Evolutionary conservation across 2,888 invertebrate genomes (phyloP), one percentile per base, ranked within the genome.

Genomic region (Meghimatium bilineatum): DNA sequence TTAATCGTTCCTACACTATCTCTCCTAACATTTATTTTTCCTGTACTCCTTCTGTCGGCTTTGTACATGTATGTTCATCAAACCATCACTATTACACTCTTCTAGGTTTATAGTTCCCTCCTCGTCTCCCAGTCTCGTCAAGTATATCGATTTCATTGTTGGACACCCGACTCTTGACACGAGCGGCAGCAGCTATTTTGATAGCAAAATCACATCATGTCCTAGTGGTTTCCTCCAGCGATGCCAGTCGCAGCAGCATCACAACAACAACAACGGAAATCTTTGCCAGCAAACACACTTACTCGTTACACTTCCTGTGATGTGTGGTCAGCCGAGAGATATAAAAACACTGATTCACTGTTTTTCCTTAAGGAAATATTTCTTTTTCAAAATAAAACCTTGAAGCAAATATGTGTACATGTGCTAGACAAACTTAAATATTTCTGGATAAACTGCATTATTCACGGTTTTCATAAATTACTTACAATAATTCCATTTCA

Each of bases 131-230:
- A 8, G 26, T 5, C 71, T 23, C 71, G 71, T 71, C 20, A 38
- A 71, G 38, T 71, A 5, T 71, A 71, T 71, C 38, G 71, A 71
- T 71, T 26, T 38, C 38, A 71, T 23, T 71, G 71, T 71, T 38
- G 23, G 38, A 71, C 71, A 71, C 71, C 38, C 38, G 38, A 71
- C 71, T 71, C 71, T 69, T 71, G 38, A 71, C 71, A 71, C 71
- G 71, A 71, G 23, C 36, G 36, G 26, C 71, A 71, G 38, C 71
- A 38, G 56, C 56, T 56, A 56, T 56, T 20, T 56, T 2, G 56
- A 56, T 56, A 2, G 56, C 56, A 17, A 17, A 56, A 71, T 38
- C 71, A 71, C 36, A 26, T 71, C 69, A 17, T 36, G 34, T 34
- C 5, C 69, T 71, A 38, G 71, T 71, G 36, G 71, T 38, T 71